Conservation (phyloP, 1,140 invertebrate species). For the Drosophila bipectinata region DNA sequence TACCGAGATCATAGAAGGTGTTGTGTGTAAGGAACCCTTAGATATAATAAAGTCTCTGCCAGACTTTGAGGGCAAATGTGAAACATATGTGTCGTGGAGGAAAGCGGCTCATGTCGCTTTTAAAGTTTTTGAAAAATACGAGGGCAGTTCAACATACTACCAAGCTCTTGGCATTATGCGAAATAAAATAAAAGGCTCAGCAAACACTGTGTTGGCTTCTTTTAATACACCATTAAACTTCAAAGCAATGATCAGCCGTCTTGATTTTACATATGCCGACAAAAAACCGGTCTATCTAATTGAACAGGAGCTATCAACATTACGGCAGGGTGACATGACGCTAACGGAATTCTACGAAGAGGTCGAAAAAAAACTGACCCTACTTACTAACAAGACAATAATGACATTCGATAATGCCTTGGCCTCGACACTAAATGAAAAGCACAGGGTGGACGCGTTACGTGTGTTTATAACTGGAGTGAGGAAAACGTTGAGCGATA, state of each 20-base stretch:
- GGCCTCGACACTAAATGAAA: slow-evolving; percentile 30
- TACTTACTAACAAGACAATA: slow-evolving; percentile 49
- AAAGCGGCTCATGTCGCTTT: slow-evolving; percentile 45
- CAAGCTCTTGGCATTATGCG: not conserved
- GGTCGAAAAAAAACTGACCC: slow-evolving; percentile 44
- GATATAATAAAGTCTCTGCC: slow-evolving; percentile 46
- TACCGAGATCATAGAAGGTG: slow-evolving; percentile 1
- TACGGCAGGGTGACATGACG: slow-evolving; percentile 20
- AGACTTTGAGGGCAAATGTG: slow-evolving; percentile 41
- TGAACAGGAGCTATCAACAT: slow-evolving; percentile 19
- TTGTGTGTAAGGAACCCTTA: slow-evolving; percentile 35
- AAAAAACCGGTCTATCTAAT: slow-evolving; percentile 21
- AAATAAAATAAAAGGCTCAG: not conserved
- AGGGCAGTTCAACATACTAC: slow-evolving; percentile 33
- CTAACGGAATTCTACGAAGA: slow-evolving; percentile 29
- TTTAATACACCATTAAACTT: slow-evolving; percentile 16
- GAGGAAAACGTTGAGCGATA: slow-evolving; percentile 13
- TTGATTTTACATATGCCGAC: slow-evolving; percentile 21
- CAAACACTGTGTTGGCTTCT: slow-evolving; percentile 34
- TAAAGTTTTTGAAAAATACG: slow-evolving; percentile 44
- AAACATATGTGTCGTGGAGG: slow-evolving; percentile 48
- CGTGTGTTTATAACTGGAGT: slow-evolving; percentile 3
- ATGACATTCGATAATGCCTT: slow-evolving; percentile 5
- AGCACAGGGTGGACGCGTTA: slow-evolving; percentile 10
- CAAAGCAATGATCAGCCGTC: slow-evolving; percentile 12